Evolutionary conservation across 2,113 vertebrate genomes (phyloP).

Genomic region (Nestor notabilis): DNA sequence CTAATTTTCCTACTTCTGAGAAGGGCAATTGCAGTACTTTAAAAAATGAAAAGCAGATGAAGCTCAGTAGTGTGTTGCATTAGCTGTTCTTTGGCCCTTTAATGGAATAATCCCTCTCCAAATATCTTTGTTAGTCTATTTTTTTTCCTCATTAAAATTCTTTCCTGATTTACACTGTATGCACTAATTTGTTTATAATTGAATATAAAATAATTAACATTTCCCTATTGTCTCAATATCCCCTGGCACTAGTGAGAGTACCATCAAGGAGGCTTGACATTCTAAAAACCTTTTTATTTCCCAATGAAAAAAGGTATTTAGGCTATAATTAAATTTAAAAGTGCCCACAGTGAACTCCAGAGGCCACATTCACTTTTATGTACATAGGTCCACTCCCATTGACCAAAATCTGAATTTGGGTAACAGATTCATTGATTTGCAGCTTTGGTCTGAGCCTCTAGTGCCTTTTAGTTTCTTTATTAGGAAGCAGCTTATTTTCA

Average conservation of each 20-base stretch:
- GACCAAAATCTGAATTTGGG: not conserved
- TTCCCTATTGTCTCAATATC: not conserved
- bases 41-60: not conserved
- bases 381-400: not conserved
- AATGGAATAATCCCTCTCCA: not conserved
- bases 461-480: not conserved
- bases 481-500: not conserved
- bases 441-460: not conserved
- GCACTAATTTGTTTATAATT: not conserved
- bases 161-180: not conserved
- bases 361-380: not conserved
- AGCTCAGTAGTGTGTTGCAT: not conserved
- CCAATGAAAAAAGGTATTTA: constrained; percentile 25
- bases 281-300: constrained; percentile 20
- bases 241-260: not conserved
- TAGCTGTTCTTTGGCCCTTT: not conserved
- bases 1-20: not conserved
- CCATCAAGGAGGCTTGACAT: not conserved
- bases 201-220: not conserved
- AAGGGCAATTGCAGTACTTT: not conserved
- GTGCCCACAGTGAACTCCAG: not conserved
- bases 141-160: not conserved
- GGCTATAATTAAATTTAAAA: constrained; percentile 31
- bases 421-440: constrained; percentile 7
- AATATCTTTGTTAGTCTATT: not conserved